Evolutionary conservation across 2,888 invertebrate genomes (phyloP).

Genomic region (Unio delphinus): DNA sequence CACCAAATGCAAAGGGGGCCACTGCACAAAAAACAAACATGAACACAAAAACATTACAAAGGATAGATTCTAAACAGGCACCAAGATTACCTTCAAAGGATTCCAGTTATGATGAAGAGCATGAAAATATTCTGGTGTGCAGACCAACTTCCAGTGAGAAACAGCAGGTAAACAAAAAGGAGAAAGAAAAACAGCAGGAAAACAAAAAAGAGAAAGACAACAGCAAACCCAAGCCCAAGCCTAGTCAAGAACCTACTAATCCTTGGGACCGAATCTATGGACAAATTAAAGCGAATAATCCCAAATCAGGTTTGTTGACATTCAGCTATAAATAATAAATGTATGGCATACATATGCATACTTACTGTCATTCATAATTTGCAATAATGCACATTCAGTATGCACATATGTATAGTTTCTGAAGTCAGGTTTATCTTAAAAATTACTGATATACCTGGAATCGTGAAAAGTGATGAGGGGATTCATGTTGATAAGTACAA

Average conservation of each 20-base stretch:
- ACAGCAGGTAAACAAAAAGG: not conserved
- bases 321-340: not conserved
- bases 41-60: conserved; percentile 3
- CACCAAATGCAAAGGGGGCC: conserved; percentile 4
- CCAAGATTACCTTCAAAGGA: conserved; percentile 11
- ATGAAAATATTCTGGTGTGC: conserved; percentile 49
- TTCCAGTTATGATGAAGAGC: conserved; percentile 31
- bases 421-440: too few species aligned
- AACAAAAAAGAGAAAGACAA: conserved; percentile 6
- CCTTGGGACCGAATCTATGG: conserved; percentile 56
- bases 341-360: not conserved
- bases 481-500: too few species aligned
- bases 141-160: conserved; percentile 24
- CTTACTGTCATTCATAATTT: too few species aligned
- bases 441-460: too few species aligned
- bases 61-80: too few species aligned
- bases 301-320: conserved; percentile 37
- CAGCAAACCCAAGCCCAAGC: conserved; percentile 10
- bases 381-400: too few species aligned
- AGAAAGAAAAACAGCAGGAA: conserved; percentile 1
- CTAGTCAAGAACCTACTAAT: conserved; percentile 21
- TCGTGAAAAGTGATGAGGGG: too few species aligned
- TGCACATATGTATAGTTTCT: too few species aligned
- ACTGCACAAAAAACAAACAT: not conserved
- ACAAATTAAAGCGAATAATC: conserved; percentile 49